Percentiles rank a stretch among this genome's conserved stretches.
phyloP scores from a whole-genome alignment of 1,140 invertebrate genomes.

The Bombyx mori region DNA sequence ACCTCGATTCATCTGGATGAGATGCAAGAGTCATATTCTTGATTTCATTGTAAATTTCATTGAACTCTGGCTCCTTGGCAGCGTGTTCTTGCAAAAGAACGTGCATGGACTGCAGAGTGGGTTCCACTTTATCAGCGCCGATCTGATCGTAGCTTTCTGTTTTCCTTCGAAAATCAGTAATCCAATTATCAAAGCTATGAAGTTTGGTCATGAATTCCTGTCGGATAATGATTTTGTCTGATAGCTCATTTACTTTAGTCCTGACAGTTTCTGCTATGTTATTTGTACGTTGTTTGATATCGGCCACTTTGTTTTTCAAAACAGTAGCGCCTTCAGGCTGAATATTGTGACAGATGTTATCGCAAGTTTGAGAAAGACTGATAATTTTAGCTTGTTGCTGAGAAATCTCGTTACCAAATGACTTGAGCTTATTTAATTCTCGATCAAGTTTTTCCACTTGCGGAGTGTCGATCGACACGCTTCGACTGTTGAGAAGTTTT shows the following conservation, averaged over 20 bases:
- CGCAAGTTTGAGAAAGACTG: slow-evolving; percentile 82
- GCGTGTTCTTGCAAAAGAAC: slow-evolving; percentile 84
- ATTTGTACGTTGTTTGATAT: slow-evolving; percentile 80
- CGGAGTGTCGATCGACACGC: slow-evolving; percentile 75
- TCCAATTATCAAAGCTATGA: slow-evolving; percentile 87
- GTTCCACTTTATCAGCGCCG: slow-evolving; percentile 83
- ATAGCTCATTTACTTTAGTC: slow-evolving; percentile 82
- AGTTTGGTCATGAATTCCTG: slow-evolving; percentile 90
- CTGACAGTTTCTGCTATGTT: slow-evolving; percentile 81
- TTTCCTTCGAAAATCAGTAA: slow-evolving; percentile 81
- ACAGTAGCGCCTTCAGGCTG: slow-evolving; percentile 81
- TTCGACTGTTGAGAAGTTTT: slow-evolving; percentile 71
- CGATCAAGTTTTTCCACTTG: slow-evolving; percentile 81
- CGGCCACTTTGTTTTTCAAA: slow-evolving; percentile 79
- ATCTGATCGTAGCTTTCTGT: slow-evolving; percentile 86
- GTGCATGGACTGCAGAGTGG: slow-evolving; percentile 84
- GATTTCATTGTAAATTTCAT: slow-evolving; percentile 85
- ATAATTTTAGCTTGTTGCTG: slow-evolving; percentile 87
- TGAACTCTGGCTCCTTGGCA: slow-evolving; percentile 82
- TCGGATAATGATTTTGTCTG: slow-evolving; percentile 82
- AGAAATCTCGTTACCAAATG: slow-evolving; percentile 85
- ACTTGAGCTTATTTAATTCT: slow-evolving; percentile 80
- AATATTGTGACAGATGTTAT: slow-evolving; percentile 82
- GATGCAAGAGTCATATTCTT: slow-evolving; percentile 81
- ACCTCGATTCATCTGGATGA: slow-evolving; percentile 78